Evolutionary conservation across 2,113 vertebrate species (phyloP).

Genomic region (Jaculus jaculus): DNA sequence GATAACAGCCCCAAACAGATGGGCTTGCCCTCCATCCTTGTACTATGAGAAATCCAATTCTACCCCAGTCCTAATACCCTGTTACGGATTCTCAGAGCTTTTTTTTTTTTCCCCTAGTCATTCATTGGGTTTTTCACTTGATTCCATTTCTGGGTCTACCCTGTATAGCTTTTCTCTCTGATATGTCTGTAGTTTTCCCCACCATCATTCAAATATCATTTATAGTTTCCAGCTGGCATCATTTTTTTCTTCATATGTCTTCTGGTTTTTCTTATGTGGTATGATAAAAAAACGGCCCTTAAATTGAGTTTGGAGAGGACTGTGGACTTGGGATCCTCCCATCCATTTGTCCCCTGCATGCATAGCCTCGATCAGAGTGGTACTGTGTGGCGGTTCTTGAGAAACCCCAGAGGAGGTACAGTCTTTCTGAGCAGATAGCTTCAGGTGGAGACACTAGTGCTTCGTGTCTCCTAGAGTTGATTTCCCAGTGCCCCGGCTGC

Average conservation of each 20-base stretch:
- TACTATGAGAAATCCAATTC: not conserved
- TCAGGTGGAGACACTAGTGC: not conserved
- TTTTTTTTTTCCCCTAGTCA: not conserved
- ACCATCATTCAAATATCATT: not conserved
- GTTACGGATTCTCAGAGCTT: not conserved
- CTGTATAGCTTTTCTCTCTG: not conserved
- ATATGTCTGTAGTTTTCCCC: not conserved
- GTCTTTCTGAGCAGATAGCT: slow-evolving; percentile 2
- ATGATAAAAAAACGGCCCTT: slow-evolving; percentile 11
- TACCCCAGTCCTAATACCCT: not conserved
- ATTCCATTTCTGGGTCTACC: not conserved
- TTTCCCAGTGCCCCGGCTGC: not conserved
- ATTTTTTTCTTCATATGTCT: too few relatives aligned
- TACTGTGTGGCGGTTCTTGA: not conserved
- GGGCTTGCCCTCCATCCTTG: not conserved
- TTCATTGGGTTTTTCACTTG: not conserved
- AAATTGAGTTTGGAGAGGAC: slow-evolving; percentile 12
- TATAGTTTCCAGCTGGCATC: not conserved
- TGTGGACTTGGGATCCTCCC: not conserved
- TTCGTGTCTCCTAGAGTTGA: not conserved
- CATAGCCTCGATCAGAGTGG: not conserved
- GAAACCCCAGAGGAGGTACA: not conserved
- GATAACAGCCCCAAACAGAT: not conserved
- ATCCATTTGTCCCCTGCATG: not conserved
- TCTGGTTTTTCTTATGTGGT: not conserved